Evolutionary conservation across 1,140 invertebrate species (phyloP), one percentile per base, ranked within the genome.

Genomic region (Bombus balteatus): DNA sequence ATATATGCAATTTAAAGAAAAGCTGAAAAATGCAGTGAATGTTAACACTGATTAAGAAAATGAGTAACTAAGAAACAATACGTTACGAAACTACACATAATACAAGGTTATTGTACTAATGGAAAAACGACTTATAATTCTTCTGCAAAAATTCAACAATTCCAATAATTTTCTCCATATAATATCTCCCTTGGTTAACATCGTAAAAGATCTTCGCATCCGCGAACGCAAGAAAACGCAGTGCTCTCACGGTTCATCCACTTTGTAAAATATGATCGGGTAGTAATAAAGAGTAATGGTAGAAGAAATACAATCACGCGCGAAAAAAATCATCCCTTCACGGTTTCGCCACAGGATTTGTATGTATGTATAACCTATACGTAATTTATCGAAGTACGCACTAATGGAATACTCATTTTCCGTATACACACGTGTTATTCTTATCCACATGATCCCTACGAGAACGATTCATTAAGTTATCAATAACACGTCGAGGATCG

Each of bases 401-500:
- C 37, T 78, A 78, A 78, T 77, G 57, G 28, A 78, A 78, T 41
- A 39, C 37, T 66, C 53, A 8, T 78, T 62, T 66, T 25, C 32
- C 39, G 37, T 15, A 37, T 12, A 59, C 57, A 25, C 41, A 37
- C 25, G 37, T 53, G 37, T 34, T 59, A 78, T 78, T 59, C 34
- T 76, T 39, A 76, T 76, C 53, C 57, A 2, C 9, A 10, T 25
- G 25, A 39, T 76, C 39, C 71, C 39, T 13, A 13, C 70, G 12
- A 57, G 2, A 78, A 78, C 59, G 39, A 66, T 39, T 66, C 32
- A 83, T 76, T 83, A 83, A 83, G 62, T 83, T 76, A 83, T 76
- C 81, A 83, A 76, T 66, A 76, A 83, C 72, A n/a, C 59, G n/a
- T 53, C 59, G 73, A 25, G 62, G n/a, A 59, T 62, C 47, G 41